Conservation (phyloP, 2,113 vertebrate species). For the Labeo catla region DNA sequence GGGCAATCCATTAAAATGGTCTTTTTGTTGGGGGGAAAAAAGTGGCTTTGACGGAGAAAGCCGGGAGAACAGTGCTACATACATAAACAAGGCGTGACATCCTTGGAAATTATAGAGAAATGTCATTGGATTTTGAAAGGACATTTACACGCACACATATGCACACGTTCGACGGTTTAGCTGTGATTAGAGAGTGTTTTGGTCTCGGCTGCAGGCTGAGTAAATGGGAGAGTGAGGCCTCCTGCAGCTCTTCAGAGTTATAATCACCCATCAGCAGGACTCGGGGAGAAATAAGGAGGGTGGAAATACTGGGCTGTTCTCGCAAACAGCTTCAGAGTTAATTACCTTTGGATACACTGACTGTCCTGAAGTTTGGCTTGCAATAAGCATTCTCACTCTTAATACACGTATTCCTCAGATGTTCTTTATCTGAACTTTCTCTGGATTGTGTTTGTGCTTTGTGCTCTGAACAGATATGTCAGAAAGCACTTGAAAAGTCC, state of each 20-base stretch:
- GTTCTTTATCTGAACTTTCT: constrained; percentile 36
- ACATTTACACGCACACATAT: neutral
- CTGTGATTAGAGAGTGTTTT: constrained; percentile 72
- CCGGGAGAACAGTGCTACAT: neutral
- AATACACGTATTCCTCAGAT: constrained; percentile 33
- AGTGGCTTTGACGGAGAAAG: neutral
- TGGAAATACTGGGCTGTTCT: neutral
- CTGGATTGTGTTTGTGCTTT: constrained; percentile 23
- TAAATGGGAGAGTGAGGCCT: constrained; percentile 66
- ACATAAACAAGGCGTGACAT: constrained; percentile 10
- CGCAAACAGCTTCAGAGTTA: constrained; percentile 67
- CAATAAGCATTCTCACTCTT: constrained; percentile 16
- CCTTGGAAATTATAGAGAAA: constrained; percentile 27
- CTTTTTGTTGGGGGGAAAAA: constrained; percentile 1
- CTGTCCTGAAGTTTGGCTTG: constrained; percentile 64
- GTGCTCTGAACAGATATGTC: constrained; percentile 33
- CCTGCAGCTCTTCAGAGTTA: constrained; percentile 72
- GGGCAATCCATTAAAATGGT: neutral
- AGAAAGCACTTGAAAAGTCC: constrained; percentile 7
- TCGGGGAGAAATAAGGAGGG: constrained; percentile 49
- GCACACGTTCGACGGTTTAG: constrained; percentile 39
- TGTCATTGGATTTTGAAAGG: constrained; percentile 33
- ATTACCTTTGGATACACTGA: constrained; percentile 74
- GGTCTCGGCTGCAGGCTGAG: constrained; percentile 65
- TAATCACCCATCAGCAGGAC: constrained; percentile 78